phyloP scores from a whole-genome alignment of 1,140 invertebrate species.

The Pseudomyrmex dendroicus region DNA sequence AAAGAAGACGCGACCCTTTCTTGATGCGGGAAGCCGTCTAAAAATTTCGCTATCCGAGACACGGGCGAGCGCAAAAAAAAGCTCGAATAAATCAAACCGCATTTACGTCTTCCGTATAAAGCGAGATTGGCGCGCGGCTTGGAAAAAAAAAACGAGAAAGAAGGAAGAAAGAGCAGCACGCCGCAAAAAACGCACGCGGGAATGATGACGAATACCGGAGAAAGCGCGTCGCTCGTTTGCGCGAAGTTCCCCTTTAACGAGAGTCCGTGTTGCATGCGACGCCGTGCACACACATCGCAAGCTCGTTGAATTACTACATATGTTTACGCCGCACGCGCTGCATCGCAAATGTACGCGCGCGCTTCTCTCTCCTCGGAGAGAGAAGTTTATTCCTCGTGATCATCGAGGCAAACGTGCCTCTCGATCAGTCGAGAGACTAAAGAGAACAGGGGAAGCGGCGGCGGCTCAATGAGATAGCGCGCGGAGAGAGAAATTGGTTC shows the following conservation, averaged over 20 bases:
- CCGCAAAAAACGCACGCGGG: background rate
- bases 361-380: no score
- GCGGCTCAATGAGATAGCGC: constrained; percentile 4
- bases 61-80: constrained; percentile 63
- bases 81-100: constrained; percentile 77
- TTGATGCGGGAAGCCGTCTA: constrained; percentile 47
- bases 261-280: constrained; percentile 32
- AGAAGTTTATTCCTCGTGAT: constrained; percentile 47
- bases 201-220: constrained; percentile 45
- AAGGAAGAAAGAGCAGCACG: constrained; percentile 31
- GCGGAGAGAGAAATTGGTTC: constrained; percentile 41
- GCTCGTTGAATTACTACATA: constrained; percentile 66
- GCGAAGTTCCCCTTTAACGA: constrained; percentile 69
- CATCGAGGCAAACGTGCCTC: constrained; percentile 43
- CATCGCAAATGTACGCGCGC: background rate
- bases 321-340: constrained; percentile 55
- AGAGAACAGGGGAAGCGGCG: constrained; percentile 10
- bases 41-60: constrained; percentile 75
- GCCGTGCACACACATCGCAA: constrained; percentile 25
- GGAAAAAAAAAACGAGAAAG: background rate
- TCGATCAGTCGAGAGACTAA: constrained; percentile 17
- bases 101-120: constrained; percentile 67
- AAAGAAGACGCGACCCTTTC: background rate
- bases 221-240: constrained; percentile 58
- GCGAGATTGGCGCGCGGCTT: constrained; percentile 15